These are phyloP conservation scores for Haliaeetus leucogaster DNA, from an alignment of 2,113 vertebrate genomes.

Conservation along the genomic window DNA sequence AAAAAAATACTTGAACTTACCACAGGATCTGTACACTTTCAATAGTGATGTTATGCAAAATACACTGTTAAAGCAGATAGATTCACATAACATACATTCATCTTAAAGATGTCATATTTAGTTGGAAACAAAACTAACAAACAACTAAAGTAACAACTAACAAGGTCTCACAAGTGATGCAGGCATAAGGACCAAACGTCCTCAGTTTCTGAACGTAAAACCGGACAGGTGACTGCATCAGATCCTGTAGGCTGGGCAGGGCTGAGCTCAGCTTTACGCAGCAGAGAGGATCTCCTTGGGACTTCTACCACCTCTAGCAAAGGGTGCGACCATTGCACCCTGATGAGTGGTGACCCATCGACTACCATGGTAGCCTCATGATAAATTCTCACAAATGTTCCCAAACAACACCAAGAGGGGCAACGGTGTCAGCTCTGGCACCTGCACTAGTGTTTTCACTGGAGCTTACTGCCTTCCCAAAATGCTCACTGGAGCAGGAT, in stretches of 20 bases:
- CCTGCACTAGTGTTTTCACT: not conserved
- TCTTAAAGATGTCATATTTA: not conserved
- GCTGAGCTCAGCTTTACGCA: not conserved
- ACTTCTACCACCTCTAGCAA: not conserved
- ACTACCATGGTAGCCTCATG: not conserved
- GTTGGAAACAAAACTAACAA: too few relatives aligned
- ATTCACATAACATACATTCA: not conserved
- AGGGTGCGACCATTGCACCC: not conserved
- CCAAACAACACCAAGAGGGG: not conserved
- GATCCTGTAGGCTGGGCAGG: not conserved
- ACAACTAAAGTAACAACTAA: not conserved
- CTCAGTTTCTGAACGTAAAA: not conserved
- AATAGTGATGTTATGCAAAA: not conserved
- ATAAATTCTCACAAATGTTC: not conserved
- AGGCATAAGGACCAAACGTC: not conserved
- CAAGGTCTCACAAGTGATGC: not conserved
- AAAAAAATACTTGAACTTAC: not conserved
- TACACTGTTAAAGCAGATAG: not conserved
- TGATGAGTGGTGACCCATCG: too few relatives aligned
- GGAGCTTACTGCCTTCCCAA: not conserved
- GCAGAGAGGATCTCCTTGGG: not conserved
- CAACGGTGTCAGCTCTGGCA: not conserved
- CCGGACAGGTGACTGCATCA: accelerated
- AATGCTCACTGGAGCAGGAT: not conserved
- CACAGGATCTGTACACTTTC: not conserved